These are phyloP conservation scores for Prorops nasuta DNA, from an alignment of 1,140 invertebrate species.

Conservation along the genomic window DNA sequence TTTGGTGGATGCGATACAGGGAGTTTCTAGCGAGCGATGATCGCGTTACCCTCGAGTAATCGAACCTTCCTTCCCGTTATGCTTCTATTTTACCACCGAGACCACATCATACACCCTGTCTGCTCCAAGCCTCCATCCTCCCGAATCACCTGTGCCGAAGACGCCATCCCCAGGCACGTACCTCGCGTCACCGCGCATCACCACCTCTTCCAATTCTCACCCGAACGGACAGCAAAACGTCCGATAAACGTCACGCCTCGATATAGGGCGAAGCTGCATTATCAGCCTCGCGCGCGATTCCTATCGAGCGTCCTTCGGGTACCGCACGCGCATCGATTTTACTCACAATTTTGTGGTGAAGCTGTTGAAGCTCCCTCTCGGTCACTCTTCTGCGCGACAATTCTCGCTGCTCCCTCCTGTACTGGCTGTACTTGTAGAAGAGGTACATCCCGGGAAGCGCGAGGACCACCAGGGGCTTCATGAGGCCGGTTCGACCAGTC, in stretches of 20 bases:
- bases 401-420: slow-evolving; percentile 79
- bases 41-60: slow-evolving; percentile 45
- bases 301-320: slow-evolving; percentile 8
- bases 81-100: background rate
- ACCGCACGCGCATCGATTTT: slow-evolving; percentile 12
- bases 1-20: too few species aligned
- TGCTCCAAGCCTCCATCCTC: too few species aligned
- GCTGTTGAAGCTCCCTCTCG: slow-evolving; percentile 78
- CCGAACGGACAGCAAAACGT: too few species aligned
- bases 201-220: slow-evolving; percentile 11
- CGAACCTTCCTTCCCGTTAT: slow-evolving; percentile 31
- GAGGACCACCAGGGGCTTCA: slow-evolving; percentile 78
- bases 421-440: slow-evolving; percentile 87
- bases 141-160: too few species aligned
- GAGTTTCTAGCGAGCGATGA: slow-evolving; percentile 29
- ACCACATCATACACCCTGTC: too few species aligned
- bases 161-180: too few species aligned
- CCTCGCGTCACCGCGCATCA: too few species aligned
- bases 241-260: slow-evolving; percentile 16
- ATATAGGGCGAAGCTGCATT: too few species aligned
- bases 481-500: slow-evolving; percentile 62
- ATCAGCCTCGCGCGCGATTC: too few species aligned
- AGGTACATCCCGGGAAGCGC: slow-evolving; percentile 85
- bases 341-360: slow-evolving; percentile 90
- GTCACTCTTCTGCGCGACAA: slow-evolving; percentile 76